phyloP scores from a whole-genome alignment of 64 coral and sea anemone genomes.

The Porites lutea region DNA sequence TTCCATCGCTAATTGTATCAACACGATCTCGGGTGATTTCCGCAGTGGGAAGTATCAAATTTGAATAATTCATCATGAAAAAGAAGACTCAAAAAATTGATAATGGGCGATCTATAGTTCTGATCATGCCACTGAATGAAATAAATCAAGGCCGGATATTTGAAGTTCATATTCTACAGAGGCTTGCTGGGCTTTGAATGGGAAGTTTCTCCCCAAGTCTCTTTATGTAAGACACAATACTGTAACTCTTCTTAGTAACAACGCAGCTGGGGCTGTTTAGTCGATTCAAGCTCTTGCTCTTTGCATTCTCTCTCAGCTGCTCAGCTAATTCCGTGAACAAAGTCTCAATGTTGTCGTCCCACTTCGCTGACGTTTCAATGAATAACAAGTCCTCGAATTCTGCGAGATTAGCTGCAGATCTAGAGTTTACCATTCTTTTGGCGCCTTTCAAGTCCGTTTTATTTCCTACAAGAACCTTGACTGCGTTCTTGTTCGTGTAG shows the following conservation, averaged over 20 bases:
- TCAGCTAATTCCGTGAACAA: constrained; percentile 91
- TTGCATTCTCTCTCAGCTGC: constrained; percentile 90
- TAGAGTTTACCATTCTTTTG: constrained; percentile 80
- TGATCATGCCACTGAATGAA: neutral
- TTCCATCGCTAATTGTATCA: neutral
- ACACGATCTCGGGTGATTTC: neutral
- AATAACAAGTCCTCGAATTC: constrained; percentile 98
- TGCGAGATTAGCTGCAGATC: constrained; percentile 92
- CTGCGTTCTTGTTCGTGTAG: constrained; percentile 78
- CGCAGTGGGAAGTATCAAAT: neutral
- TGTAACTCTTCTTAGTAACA: constrained; percentile 47
- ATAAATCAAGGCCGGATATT: neutral
- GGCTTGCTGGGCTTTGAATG: constrained; percentile 51
- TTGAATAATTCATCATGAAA: constrained; percentile 36
- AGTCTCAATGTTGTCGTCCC: constrained; percentile 95
- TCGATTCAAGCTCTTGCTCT: constrained; percentile 55
- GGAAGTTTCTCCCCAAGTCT: constrained; percentile 70
- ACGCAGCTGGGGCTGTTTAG: constrained; percentile 42
- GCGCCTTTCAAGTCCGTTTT: constrained; percentile 98
- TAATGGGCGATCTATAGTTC: neutral
- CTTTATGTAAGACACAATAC: constrained; percentile 63
- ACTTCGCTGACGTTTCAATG: constrained; percentile 97
- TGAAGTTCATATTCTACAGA: constrained; percentile 61
- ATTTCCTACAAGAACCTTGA: constrained; percentile 95
- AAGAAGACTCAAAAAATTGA: neutral